Evolutionary conservation across 2,113 vertebrate genomes (phyloP).

Genomic region (Perccottus glenii): DNA sequence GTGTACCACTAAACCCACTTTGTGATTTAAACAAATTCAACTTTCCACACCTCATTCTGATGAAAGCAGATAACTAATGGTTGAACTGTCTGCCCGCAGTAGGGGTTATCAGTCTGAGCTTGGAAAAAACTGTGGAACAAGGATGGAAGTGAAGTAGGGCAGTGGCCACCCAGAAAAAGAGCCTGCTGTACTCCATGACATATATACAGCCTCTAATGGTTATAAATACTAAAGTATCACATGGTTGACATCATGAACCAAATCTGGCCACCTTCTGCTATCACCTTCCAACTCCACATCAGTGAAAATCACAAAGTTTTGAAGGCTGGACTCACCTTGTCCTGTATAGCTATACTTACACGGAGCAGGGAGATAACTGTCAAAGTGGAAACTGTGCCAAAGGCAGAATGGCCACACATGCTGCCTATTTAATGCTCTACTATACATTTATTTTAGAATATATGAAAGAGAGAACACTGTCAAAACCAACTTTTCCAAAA

Average conservation of each 20-base stretch:
- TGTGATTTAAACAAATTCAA: no score
- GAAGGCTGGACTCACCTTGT: slow-evolving; percentile 79
- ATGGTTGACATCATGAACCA: slow-evolving; percentile 71
- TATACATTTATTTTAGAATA: slow-evolving; percentile 18
- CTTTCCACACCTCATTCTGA: no score
- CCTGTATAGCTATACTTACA: slow-evolving; percentile 60
- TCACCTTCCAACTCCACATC: slow-evolving; percentile 66
- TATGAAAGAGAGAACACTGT: not conserved
- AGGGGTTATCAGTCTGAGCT: slow-evolving; percentile 34
- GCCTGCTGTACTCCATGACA: slow-evolving; percentile 59
- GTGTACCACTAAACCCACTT: no score
- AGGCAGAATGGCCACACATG: slow-evolving; percentile 17
- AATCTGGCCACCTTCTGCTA: slow-evolving; percentile 65
- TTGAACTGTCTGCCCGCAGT: slow-evolving; percentile 25
- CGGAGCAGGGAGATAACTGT: slow-evolving; percentile 33
- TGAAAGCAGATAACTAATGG: not conserved
- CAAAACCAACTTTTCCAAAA: no score
- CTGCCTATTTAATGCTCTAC: slow-evolving; percentile 14
- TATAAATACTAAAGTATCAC: slow-evolving; percentile 77
- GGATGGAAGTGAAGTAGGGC: slow-evolving; percentile 72
- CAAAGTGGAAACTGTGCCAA: slow-evolving; percentile 57
- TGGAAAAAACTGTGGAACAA: slow-evolving; percentile 45
- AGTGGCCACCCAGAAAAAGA: slow-evolving; percentile 68
- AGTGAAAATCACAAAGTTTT: slow-evolving; percentile 70
- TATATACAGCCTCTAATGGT: slow-evolving; percentile 71